These are phyloP conservation scores for Caenorhabditis imperialis DNA, from an alignment of 2,888 invertebrate genomes.

Conservation along the genomic window DNA sequence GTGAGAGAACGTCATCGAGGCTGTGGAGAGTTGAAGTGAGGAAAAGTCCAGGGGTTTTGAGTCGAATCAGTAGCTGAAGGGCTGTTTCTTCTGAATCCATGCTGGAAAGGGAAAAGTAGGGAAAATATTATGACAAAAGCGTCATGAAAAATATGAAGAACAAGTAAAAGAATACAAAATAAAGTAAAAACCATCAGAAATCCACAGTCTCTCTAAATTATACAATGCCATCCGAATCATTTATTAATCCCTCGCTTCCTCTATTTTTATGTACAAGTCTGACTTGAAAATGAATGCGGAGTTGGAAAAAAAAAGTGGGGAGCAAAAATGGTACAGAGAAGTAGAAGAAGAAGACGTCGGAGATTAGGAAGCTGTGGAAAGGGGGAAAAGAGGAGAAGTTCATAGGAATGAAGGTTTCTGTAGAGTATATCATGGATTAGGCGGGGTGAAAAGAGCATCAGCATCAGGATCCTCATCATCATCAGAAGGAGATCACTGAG, in stretches of 20 bases:
- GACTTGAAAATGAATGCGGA: conserved; percentile 16
- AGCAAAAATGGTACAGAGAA: conserved; percentile 23
- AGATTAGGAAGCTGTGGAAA: conserved; percentile 1
- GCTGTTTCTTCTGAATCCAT: conserved; percentile 44
- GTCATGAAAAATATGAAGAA: background rate
- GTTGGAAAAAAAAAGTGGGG: conserved; percentile 6
- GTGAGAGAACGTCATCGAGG: conserved; percentile 29
- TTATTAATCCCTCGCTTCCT: conserved; percentile 13
- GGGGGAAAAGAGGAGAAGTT: background rate
- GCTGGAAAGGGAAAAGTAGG: background rate
- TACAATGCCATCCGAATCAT: background rate
- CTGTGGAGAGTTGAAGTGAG: conserved; percentile 7
- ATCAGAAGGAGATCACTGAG: conserved; percentile 18
- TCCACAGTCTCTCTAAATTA: background rate
- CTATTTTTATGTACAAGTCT: conserved; percentile 30
- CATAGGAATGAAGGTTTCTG: background rate
- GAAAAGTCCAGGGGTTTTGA: conserved; percentile 24
- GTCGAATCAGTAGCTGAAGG: conserved; percentile 47
- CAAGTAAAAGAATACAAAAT: background rate
- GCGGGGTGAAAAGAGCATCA: conserved; percentile 9
- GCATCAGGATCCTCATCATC: conserved; percentile 13
- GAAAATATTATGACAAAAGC: background rate
- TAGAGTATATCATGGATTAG: conserved; percentile 7
- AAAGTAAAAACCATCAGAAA: conserved; percentile 1
- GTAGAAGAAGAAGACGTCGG: background rate